These are phyloP conservation scores for Macrotus californicus DNA, from an alignment of 2,113 vertebrate genomes.

Conservation along the genomic window DNA sequence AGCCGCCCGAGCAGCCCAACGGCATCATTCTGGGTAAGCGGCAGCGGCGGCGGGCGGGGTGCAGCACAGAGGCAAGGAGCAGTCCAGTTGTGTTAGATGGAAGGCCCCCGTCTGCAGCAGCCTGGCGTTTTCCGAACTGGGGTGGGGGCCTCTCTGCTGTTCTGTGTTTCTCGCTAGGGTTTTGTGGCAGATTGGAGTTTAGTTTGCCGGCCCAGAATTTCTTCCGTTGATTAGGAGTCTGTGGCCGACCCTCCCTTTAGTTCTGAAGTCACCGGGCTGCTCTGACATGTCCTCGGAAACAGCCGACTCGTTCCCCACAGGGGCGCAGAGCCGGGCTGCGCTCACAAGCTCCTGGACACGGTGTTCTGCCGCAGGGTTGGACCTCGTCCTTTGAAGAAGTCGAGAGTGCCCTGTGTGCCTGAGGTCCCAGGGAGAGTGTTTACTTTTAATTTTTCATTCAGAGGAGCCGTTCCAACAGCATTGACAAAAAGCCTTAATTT, in stretches of 20 bases:
- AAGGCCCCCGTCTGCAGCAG: rapidly evolving
- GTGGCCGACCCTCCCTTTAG: neutral
- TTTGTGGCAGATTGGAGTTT: neutral
- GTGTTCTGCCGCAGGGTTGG: rapidly evolving
- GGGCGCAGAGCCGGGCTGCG: rapidly evolving
- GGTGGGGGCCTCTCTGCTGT: rapidly evolving
- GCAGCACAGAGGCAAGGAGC: rapidly evolving
- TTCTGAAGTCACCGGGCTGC: neutral
- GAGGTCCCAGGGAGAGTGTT: neutral
- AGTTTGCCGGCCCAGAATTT: neutral
- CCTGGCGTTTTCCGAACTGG: neutral
- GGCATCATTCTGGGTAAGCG: constrained; percentile 92
- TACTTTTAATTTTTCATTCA: neutral
- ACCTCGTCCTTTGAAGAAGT: neutral
- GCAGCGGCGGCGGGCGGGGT: rapidly evolving
- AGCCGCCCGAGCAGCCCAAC: constrained; percentile 90
- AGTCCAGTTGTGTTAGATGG: no score
- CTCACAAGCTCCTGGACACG: rapidly evolving
- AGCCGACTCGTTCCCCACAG: neutral
- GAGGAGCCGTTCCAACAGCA: neutral
- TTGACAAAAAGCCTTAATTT: constrained; percentile 22
- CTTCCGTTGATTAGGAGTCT: rapidly evolving
- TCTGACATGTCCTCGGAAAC: neutral
- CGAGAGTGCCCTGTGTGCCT: neutral
- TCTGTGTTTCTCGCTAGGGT: neutral